Evolutionary conservation across 2,113 vertebrate genomes (phyloP), one percentile per base, ranked within the genome.

Genomic region (Pachypanchax playfairii): DNA sequence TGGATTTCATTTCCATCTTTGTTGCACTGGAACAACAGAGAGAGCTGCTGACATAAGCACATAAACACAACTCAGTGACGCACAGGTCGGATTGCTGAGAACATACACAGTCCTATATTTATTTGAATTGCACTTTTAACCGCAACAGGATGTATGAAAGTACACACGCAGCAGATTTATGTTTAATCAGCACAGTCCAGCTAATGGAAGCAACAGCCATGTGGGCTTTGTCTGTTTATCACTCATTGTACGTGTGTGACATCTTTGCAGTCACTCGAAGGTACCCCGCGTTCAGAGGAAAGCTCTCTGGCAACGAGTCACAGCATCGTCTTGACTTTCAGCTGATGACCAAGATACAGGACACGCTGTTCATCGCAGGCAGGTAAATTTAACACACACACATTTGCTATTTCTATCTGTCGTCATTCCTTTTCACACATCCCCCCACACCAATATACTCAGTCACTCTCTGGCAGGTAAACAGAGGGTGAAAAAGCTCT

Each of bases 271-370:
- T 95, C 94, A 92, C 96, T 75, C 93, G 90, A 89, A 93, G 96
- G 93, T 98, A 98, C 93, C 96, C 97, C 57, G 95, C 96, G 88
- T 99, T 99, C 93, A 95, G 95, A 94, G 97, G 96, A 93, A 91
- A 95, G 87, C 94, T 94, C 91, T 97, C 94, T 91, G 96, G 94
- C 88, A 99, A 99, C 73, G 97, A 99, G 91, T 98, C 97, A 52
- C 95, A 97, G 84, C 97, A 98, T 84, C 94, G 94, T 90, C 94
- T 99, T 87, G 97, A 98, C 94, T 99, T 98, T 93, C 97, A 99
- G 93, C 94, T 99, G 88, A 99, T 99, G 97, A 74, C 96, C 90
- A 96, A 95, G 92, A 99, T 99, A 91, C 96, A 94, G 92, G 96
- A 99, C 93, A 98, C 95, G 74, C 94, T 99, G 89, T 99, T 98